phyloP scores from a whole-genome alignment of 1,140 invertebrate genomes.

The Cyphomyrmex costatus region DNA sequence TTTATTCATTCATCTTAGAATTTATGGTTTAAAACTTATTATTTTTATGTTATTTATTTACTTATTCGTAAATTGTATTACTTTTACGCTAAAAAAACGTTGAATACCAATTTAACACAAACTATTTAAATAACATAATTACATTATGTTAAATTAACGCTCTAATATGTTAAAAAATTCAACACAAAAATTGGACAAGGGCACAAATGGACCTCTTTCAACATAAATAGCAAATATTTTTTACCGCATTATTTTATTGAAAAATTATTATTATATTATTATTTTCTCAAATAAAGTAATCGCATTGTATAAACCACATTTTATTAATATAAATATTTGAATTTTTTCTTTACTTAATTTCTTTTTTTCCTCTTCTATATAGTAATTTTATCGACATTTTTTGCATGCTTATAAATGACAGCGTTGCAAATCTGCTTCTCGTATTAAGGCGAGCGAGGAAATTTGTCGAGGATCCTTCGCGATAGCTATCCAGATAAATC shows the following conservation, averaged over 20 bases:
- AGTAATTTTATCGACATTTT: background rate
- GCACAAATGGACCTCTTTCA: too few relatives aligned
- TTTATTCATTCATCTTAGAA: too few relatives aligned
- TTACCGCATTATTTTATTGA: background rate
- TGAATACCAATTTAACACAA: too few relatives aligned
- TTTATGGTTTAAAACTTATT: too few relatives aligned
- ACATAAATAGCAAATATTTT: background rate
- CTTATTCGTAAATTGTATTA: too few relatives aligned
- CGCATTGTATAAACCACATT: background rate
- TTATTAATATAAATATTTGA: constrained; percentile 6
- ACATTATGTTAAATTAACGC: too few relatives aligned
- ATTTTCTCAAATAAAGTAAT: background rate
- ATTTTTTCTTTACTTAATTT: background rate
- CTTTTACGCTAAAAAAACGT: too few relatives aligned
- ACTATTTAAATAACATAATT: too few relatives aligned
- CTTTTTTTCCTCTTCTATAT: background rate
- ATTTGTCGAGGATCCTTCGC: constrained; percentile 52
- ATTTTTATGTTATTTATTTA: too few relatives aligned
- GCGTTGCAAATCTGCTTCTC: constrained; percentile 23
- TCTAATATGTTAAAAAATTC: too few relatives aligned
- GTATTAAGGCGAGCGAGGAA: constrained; percentile 31
- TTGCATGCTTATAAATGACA: background rate
- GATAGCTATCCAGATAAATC: constrained; percentile 35
- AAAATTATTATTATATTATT: constrained; percentile 14
- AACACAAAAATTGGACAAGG: too few relatives aligned